Evolutionary conservation across 2,113 vertebrate species (phyloP).

Genomic region (Struthio camelus): DNA sequence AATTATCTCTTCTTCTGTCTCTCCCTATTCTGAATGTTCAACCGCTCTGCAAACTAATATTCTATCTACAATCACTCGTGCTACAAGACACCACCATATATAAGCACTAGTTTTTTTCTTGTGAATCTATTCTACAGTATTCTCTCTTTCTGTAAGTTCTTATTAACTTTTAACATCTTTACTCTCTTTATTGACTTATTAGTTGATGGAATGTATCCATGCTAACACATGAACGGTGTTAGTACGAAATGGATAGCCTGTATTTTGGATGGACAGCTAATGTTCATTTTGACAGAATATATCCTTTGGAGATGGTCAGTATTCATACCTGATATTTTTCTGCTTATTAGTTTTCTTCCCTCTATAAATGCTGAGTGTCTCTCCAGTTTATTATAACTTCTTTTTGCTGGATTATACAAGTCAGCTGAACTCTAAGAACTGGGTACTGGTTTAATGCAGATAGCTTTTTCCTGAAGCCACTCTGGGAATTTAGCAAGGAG

Average conservation of each 20-base stretch:
- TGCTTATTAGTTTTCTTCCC: neutral
- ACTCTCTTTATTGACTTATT: neutral
- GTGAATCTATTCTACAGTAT: neutral
- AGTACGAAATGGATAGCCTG: neutral
- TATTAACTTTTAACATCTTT: neutral
- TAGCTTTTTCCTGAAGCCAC: neutral
- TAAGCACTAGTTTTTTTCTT: neutral
- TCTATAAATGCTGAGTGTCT: neutral
- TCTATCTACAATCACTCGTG: neutral
- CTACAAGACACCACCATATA: neutral
- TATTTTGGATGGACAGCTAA: neutral
- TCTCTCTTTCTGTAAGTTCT: neutral
- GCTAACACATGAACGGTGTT: neutral
- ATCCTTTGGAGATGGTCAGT: neutral
- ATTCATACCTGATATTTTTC: neutral
- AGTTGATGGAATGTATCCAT: neutral
- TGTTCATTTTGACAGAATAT: neutral
- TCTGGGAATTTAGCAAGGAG: neutral
- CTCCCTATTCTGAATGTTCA: neutral
- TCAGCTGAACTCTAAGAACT: neutral
- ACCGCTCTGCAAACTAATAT: neutral
- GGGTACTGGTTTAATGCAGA: neutral
- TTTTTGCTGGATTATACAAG: neutral
- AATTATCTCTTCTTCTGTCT: neutral
- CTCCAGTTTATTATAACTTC: neutral